Conservation (phyloP, 2,113 vertebrate species). For the Petroica traversi region DNA sequence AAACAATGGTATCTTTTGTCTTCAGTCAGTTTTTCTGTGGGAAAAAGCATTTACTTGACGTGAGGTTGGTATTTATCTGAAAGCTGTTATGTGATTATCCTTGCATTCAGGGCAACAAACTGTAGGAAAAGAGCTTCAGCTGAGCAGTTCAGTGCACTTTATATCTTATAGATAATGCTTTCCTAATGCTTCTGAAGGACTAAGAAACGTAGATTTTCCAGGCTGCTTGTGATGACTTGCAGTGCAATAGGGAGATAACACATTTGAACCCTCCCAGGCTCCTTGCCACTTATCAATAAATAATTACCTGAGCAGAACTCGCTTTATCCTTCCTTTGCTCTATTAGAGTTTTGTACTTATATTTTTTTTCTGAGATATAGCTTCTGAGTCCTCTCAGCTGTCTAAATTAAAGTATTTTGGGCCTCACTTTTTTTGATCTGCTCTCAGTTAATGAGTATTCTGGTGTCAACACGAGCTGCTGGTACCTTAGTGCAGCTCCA, state of each 20-base stretch:
- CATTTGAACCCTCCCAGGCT: not conserved
- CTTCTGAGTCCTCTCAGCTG: not conserved
- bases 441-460: not conserved
- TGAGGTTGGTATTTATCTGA: not conserved
- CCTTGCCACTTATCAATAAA: not conserved
- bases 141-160: not conserved
- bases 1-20: conserved; percentile 17
- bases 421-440: not conserved
- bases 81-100: not conserved
- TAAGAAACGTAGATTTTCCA: not conserved
- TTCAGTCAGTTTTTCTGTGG: not conserved
- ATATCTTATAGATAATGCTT: not conserved
- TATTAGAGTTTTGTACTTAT: not conserved
- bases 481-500: not conserved
- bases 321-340: not conserved
- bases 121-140: not conserved
- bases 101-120: not conserved
- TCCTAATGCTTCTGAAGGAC: not conserved
- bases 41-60: not conserved
- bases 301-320: not conserved
- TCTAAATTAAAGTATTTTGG: not conserved
- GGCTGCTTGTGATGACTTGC: not conserved
- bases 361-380: not conserved
- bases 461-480: not conserved
- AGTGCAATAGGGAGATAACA: not conserved